Evolutionary conservation across 2,888 invertebrate species (phyloP).

Genomic region (Sarcophaga carnaria): DNA sequence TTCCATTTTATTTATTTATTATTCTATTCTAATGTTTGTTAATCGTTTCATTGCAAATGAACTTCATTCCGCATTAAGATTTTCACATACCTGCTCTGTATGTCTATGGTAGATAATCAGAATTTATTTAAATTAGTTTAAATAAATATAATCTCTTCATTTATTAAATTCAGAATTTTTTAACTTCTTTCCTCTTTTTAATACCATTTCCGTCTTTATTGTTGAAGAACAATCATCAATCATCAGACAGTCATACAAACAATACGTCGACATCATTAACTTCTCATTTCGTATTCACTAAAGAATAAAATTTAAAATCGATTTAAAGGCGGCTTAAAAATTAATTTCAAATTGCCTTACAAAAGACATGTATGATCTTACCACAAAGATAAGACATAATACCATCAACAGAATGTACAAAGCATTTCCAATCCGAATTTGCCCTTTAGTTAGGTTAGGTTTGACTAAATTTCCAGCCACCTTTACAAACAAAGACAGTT

Average conservation of each 20-base stretch:
- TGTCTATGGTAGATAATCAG: too few relatives aligned
- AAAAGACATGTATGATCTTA: background rate
- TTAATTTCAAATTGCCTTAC: background rate
- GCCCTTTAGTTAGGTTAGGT: too few relatives aligned
- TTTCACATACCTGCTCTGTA: too few relatives aligned
- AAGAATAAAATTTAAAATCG: background rate
- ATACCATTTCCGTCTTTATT: slow-evolving; percentile 20
- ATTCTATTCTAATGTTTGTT: background rate
- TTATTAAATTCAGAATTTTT: slow-evolving; percentile 26
- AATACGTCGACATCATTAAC: slow-evolving; percentile 46
- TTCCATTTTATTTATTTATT: background rate
- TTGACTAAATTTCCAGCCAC: too few relatives aligned
- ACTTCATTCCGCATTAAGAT: background rate
- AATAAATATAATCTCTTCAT: too few relatives aligned
- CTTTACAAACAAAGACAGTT: too few relatives aligned
- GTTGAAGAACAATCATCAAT: slow-evolving; percentile 41
- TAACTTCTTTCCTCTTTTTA: background rate
- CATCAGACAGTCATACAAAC: slow-evolving; percentile 34
- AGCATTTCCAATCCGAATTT: too few relatives aligned
- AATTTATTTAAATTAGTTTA: slow-evolving; percentile 2
- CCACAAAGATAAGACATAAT: too few relatives aligned
- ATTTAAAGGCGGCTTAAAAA: background rate
- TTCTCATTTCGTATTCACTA: slow-evolving; percentile 29
- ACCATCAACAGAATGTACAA: too few relatives aligned
- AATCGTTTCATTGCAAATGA: too few relatives aligned